Percentiles rank a stretch among this genome's conserved stretches.
Conservation (phyloP, 2,113 vertebrate genomes). For the Heptranchias perlo region DNA sequence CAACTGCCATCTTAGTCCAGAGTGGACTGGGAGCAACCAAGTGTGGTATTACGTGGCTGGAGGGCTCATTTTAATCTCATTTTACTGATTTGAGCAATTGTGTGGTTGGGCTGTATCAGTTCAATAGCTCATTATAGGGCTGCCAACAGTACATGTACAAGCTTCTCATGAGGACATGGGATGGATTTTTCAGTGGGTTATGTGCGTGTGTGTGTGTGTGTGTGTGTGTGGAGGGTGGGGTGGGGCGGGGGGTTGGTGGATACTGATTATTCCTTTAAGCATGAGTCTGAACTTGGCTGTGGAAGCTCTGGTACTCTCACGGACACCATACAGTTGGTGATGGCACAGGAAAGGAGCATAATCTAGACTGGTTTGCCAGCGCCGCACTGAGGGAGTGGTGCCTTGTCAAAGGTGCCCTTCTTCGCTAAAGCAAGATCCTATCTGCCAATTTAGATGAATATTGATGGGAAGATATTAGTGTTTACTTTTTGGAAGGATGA, state of each 20-base stretch:
- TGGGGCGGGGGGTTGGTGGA: not conserved
- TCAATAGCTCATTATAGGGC: not conserved
- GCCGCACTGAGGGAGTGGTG: not conserved
- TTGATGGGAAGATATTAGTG: too few relatives aligned
- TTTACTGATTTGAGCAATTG: not conserved
- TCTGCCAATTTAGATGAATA: too few relatives aligned
- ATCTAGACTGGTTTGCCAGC: not conserved
- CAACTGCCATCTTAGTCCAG: not conserved
- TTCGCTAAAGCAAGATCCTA: not conserved
- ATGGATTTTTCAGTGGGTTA: not conserved
- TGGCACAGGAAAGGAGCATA: not conserved
- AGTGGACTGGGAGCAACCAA: not conserved
- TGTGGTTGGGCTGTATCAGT: not conserved
- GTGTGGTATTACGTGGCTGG: not conserved
- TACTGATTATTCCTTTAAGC: not conserved
- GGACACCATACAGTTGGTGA: not conserved
- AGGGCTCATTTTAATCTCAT: not conserved
- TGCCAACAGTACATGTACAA: not conserved
- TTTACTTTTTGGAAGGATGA: too few relatives aligned
- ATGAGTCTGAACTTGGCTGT: not conserved
- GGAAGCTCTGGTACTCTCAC: not conserved
- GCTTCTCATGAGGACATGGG: not conserved
- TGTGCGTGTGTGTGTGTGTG: not conserved
- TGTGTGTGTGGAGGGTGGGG: too few relatives aligned
- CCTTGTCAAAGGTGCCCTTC: not conserved